Evolutionary conservation across 2,797 vertebrate genomes (phyloP), one percentile per base, ranked within the genome.

Genomic region (Manis crassicaudata): DNA sequence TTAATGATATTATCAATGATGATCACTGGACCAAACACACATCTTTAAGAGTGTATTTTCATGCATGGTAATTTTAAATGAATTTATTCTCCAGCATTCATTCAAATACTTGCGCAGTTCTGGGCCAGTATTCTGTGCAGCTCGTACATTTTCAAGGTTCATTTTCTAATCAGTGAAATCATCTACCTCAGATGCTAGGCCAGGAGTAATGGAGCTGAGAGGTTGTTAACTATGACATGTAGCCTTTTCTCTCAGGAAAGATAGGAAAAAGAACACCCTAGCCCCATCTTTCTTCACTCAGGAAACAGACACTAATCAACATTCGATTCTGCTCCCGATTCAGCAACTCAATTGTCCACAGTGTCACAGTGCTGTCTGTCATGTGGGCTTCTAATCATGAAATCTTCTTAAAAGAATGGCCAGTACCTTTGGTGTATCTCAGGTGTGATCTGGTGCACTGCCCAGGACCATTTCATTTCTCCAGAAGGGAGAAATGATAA

Each of bases 141-240:
- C 92, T 94, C 92, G 97, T 97, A 96, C 88, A 98, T 97, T 97
- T 98, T 98, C 95, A 96, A 96, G 97, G 95, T 97, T 97, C 96
- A 98, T 98, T 98, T 97, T 97, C 97, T 97, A 97, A 97, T 98
- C 97, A 98, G 97, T 94, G 96, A 97, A 96, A 90, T 95, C 96
- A 95, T 97, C 97, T 97, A 94, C 90, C 81, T 96, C 52, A 92
- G 94, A 90, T 96, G 79, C 94, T 97, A 96, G 97, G 88, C 83
- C 90, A 95, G 85, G 70, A 96, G 97, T 96, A 96, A 97, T 89
- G 93, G 96, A 96, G 65, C 90, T 95, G 90, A 97, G 95, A 92
- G 68, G 75, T 95, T 21, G 32, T 97, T 97, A 97, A 60, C 92
- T 95, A 84, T 92, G 94, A 94, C 92, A 95, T 2, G 13, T 63